Percentiles rank a stretch among this genome's conserved stretches.
phyloP scores from a whole-genome alignment of 64 coral and sea anemone species.

The Dendrophyllia cribrosa region DNA sequence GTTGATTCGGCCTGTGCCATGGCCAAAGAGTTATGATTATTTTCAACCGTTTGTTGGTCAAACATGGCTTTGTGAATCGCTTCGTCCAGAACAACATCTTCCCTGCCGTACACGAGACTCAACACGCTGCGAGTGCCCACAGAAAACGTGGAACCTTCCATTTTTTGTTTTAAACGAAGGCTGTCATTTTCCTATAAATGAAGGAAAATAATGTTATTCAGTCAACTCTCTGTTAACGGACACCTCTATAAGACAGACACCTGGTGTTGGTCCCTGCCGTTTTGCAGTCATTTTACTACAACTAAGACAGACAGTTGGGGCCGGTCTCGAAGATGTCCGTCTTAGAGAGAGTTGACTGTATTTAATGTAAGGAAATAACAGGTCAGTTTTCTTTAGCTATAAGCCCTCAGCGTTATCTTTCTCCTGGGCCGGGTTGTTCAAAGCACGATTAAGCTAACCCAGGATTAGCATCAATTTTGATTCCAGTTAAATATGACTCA shows the following conservation, averaged over 20 bases:
- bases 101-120: constrained; percentile 64
- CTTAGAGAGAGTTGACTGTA: too few species aligned
- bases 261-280: not conserved
- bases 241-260: too few species aligned
- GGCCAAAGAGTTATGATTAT: constrained; percentile 36
- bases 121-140: constrained; percentile 66
- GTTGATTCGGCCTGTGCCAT: constrained; percentile 48
- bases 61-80: constrained; percentile 60
- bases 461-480: too few species aligned
- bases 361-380: too few species aligned
- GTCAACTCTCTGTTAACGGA: not conserved
- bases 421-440: too few species aligned
- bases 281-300: not conserved
- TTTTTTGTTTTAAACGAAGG: constrained; percentile 12
- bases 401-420: too few species aligned
- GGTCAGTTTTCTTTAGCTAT: too few species aligned
- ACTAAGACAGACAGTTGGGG: too few species aligned
- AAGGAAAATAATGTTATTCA: not conserved
- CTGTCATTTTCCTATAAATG: constrained; percentile 7
- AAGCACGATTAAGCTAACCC: too few species aligned
- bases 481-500: too few species aligned
- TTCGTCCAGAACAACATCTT: constrained; percentile 46
- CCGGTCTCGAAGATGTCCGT: too few species aligned
- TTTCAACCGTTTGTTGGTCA: constrained; percentile 53
- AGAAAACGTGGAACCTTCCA: constrained; percentile 34